phyloP scores from a whole-genome alignment of 2,888 invertebrate species.

The Parnassius mnemosyne region DNA sequence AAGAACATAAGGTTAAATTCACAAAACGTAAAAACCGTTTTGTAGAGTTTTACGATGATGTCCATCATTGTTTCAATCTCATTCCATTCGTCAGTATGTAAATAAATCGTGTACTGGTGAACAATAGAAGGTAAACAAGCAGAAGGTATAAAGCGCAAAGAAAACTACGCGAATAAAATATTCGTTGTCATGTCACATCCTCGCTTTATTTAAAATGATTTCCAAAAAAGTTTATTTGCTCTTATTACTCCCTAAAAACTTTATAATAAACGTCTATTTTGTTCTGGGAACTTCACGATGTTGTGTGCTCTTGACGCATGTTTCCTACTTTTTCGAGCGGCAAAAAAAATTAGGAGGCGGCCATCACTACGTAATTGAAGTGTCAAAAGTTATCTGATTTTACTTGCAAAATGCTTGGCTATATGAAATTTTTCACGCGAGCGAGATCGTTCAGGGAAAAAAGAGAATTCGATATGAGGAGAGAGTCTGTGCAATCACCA shows the following conservation, averaged over 20 bases:
- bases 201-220: not conserved
- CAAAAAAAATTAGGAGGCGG: slow-evolving; percentile 63
- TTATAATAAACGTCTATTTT: slow-evolving; percentile 58
- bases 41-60: no score
- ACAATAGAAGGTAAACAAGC: no score
- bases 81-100: no score
- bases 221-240: slow-evolving; percentile 36
- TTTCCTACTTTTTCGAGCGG: slow-evolving; percentile 52
- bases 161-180: no score
- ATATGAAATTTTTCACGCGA: slow-evolving; percentile 76
- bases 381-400: slow-evolving; percentile 81
- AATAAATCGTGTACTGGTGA: no score
- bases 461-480: slow-evolving; percentile 77
- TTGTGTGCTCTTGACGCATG: slow-evolving; percentile 71
- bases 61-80: no score
- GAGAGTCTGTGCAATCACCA: slow-evolving; percentile 72
- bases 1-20: slow-evolving; percentile 28
- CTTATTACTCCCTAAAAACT: slow-evolving; percentile 35
- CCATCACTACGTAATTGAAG: slow-evolving; percentile 78
- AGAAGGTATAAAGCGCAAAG: no score
- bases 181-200: no score
- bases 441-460: slow-evolving; percentile 68
- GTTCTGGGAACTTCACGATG: slow-evolving; percentile 59
- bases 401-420: slow-evolving; percentile 77
- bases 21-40: not conserved